Base-by-base conservation (phyloP, 2,113 vertebrate genomes). In the Prunella fulvescens region DNA sequence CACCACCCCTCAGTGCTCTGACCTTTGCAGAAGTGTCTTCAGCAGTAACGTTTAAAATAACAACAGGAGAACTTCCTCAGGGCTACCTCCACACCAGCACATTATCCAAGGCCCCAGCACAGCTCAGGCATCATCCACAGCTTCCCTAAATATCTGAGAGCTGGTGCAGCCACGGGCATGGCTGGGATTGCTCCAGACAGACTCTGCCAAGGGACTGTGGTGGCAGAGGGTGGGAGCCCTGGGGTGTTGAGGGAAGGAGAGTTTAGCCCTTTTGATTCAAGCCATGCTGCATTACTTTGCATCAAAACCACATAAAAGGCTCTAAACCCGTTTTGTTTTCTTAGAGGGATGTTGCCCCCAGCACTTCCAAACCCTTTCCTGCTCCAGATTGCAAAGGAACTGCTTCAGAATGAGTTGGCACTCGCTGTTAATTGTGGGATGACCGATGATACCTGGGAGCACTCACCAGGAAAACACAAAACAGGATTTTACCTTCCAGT, bases 11-110 rank as follows among this genome's bases (percentile, higher is more conserved):
- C 86, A 37, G 80, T 35, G 56, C 62, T 33, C 14, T 76, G 91
- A 97, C 94, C 92, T 95, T 92, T 70, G 61, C 86, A 70, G 11
- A 90, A 88, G 64, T 20, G 47, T 81, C 76, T 88, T 78, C 62
- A 25, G 72, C 80, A 86, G 53, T 61, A n/a, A 35, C 4, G 58
- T 56, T 88, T 93, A 57, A 88, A 92, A 86, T 56, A 93, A 94
- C 54, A 64, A 40, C 19, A 8, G 44, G 39, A 87, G 58, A 62
- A 73, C 80, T 65, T 92, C 67, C 88, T 66, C 35, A 16, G 74
- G 64, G 80, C 71, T 90, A 45, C 67, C 35, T 83, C 47, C 28
- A 37, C 50, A 51, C 29, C 60, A 83, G 71, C 42, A 47, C 25
- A 17, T 64, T 42, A 54, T 19, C 39, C 45, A n/a, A 51, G 31